Percentiles rank a stretch among this genome's conserved stretches.
Conservation (phyloP, 2,113 vertebrate genomes). For the Hippocampus guttulatus region DNA sequence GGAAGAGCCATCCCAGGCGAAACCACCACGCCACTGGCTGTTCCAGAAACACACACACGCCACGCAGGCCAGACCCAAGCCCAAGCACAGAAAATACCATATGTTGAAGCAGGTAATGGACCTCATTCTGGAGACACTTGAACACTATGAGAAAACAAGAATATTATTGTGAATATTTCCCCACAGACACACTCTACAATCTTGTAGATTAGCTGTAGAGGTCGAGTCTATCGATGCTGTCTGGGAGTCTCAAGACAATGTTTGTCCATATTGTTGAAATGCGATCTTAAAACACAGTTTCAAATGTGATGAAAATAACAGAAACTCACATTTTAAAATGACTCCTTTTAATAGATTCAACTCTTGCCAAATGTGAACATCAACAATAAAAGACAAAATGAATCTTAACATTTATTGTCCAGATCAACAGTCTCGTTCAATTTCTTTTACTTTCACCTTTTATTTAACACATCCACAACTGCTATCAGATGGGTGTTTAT, state of each 20-base stretch:
- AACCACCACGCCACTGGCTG: slow-evolving; percentile 76
- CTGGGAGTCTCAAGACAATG: too few species aligned
- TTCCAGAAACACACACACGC: slow-evolving; percentile 77
- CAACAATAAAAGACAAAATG: neutral
- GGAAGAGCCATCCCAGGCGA: slow-evolving; percentile 76
- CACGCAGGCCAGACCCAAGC: slow-evolving; percentile 75
- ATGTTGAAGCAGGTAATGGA: slow-evolving; percentile 66
- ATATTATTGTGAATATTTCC: neutral
- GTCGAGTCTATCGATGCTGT: too few species aligned
- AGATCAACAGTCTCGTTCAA: neutral
- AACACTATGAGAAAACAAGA: slow-evolving; percentile 5
- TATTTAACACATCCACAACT: neutral
- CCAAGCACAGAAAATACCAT: slow-evolving; percentile 64
- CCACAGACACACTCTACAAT: neutral
- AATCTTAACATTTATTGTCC: too few species aligned
- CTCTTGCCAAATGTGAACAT: neutral
- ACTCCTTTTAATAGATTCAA: neutral
- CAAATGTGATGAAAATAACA: neutral
- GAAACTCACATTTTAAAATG: neutral
- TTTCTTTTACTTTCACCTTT: neutral
- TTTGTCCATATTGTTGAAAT: neutral
- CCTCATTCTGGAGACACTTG: slow-evolving; percentile 60
- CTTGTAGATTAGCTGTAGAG: too few species aligned
- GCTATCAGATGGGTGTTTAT: neutral
- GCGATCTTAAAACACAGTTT: neutral